A percentile compares a stretch with the other conserved stretches of the same genome.
These are phyloP conservation scores for Holacanthella duospinosa DNA, from an alignment of 2,888 invertebrate species.

Conservation along the genomic window DNA sequence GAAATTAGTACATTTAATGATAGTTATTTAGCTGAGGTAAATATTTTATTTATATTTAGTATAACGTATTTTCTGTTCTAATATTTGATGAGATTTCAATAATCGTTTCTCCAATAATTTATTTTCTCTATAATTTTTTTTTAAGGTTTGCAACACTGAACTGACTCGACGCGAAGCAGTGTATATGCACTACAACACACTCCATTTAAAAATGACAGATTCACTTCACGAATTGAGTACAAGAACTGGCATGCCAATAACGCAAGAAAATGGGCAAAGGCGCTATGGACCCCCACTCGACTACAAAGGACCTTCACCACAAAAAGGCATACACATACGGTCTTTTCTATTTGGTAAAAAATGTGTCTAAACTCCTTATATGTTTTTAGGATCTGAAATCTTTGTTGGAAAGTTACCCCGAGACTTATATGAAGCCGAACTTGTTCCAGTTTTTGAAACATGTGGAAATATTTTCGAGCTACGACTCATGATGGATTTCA, in stretches of 20 bases:
- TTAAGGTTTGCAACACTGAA: neutral
- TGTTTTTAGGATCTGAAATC: constrained; percentile 48
- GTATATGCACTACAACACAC: neutral
- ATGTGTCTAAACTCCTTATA: neutral
- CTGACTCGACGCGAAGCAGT: neutral
- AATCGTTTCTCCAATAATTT: neutral
- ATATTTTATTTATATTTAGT: neutral
- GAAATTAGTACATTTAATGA: neutral
- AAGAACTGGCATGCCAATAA: constrained; percentile 41
- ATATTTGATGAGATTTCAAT: neutral
- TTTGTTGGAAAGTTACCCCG: constrained; percentile 69
- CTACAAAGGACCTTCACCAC: constrained; percentile 45
- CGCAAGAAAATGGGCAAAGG: constrained; percentile 70
- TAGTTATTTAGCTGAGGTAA: too few relatives aligned
- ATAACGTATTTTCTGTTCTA: neutral
- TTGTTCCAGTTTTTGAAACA: constrained; percentile 58
- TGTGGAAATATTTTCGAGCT: constrained; percentile 62
- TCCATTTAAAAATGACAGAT: neutral
- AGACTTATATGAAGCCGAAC: constrained; percentile 63
- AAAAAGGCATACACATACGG: constrained; percentile 47
- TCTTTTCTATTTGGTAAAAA: too few relatives aligned
- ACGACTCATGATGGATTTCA: constrained; percentile 72
- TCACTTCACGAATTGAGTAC: constrained; percentile 11
- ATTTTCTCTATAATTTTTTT: neutral
- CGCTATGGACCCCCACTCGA: constrained; percentile 55